These are phyloP conservation scores for Apamea anceps DNA, from an alignment of 2,888 invertebrate species.

Conservation along the genomic window DNA sequence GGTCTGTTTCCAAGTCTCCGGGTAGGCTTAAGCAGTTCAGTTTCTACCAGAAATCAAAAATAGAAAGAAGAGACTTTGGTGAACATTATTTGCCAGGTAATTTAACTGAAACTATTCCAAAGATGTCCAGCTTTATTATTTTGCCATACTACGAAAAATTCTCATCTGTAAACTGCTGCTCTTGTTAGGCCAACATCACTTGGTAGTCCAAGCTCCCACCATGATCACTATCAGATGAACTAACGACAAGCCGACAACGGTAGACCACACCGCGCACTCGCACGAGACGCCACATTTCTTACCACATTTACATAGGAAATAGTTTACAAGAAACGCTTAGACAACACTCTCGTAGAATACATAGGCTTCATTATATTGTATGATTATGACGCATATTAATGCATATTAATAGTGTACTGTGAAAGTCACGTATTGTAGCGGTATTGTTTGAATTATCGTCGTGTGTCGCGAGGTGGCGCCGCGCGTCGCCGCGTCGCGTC, in stretches of 20 bases:
- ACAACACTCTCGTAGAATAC: conserved; percentile 39
- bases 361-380: conserved; percentile 39
- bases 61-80: neutral
- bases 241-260: neutral
- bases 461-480: conserved; percentile 57
- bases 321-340: conserved; percentile 44
- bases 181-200: neutral
- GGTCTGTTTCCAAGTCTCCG: neutral
- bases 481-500: conserved; percentile 33
- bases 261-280: conserved; percentile 46
- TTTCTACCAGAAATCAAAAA: neutral
- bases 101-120: neutral
- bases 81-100: neutral
- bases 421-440: conserved; percentile 60
- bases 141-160: neutral
- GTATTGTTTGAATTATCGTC: conserved; percentile 61
- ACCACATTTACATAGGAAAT: conserved; percentile 41
- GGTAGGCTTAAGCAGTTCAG: neutral
- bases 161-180: neutral
- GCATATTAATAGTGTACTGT: conserved; percentile 33
- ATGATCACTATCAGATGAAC: conserved; percentile 31
- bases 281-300: conserved; percentile 46
- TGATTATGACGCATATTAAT: conserved; percentile 52
- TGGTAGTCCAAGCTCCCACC: neutral
- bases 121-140: neutral